These are phyloP conservation scores for Emberiza fucata DNA, from an alignment of 2,113 vertebrate species.

Conservation along the genomic window DNA sequence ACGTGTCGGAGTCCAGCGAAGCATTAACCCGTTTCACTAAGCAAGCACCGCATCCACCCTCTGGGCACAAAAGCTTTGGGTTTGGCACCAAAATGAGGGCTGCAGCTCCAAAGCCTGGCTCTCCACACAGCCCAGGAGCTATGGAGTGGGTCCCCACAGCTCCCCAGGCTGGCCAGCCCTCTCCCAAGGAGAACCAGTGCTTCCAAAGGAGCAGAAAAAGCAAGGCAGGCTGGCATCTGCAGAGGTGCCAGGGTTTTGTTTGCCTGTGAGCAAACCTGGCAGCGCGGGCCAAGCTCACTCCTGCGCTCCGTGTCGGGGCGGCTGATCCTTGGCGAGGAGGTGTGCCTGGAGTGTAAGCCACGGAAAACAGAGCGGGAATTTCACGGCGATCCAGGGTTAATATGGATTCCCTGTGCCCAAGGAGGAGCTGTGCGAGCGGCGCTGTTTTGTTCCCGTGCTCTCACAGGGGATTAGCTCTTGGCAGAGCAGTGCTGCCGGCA, in stretches of 20 bases:
- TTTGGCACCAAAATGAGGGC: background rate
- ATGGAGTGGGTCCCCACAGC: background rate
- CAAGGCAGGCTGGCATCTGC: background rate
- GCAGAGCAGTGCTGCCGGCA: background rate
- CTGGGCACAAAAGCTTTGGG: background rate
- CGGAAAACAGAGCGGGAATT: background rate
- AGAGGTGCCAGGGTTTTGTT: constrained; percentile 23
- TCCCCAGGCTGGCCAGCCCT: background rate
- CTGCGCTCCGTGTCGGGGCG: background rate
- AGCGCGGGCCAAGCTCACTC: fast-evolving
- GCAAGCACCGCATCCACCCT: background rate
- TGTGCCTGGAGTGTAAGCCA: fast-evolving
- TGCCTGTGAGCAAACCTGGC: background rate
- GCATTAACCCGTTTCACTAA: background rate
- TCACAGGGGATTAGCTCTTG: constrained; percentile 41
- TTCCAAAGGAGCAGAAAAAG: background rate
- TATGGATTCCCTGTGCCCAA: background rate
- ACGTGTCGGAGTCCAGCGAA: background rate
- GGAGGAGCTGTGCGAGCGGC: background rate
- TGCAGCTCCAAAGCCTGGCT: background rate
- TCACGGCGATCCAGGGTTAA: background rate
- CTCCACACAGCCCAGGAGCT: background rate
- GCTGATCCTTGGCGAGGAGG: background rate
- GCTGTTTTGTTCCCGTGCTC: background rate
- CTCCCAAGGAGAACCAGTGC: background rate